Conservation (phyloP, 2,113 vertebrate species). For the Lagopus muta region DNA sequence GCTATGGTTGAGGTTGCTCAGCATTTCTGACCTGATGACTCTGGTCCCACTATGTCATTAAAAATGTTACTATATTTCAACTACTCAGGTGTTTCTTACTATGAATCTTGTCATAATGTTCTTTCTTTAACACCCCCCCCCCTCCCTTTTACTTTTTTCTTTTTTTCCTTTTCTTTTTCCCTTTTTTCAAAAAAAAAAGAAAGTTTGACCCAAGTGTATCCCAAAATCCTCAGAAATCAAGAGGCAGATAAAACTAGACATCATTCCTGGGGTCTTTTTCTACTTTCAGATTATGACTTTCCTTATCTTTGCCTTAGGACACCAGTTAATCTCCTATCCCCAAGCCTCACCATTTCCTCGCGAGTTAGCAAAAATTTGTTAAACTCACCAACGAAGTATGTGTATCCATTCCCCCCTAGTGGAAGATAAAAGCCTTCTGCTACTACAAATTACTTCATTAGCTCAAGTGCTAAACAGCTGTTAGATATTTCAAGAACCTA, state of each 20-base stretch:
- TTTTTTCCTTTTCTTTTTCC: not conserved
- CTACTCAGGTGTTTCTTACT: not conserved
- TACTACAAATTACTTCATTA: not conserved
- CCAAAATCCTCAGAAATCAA: not conserved
- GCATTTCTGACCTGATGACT: not conserved
- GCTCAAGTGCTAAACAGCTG: not conserved
- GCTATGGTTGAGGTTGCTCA: not conserved
- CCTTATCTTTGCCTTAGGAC: not conserved
- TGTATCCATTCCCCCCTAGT: slow-evolving; percentile 60
- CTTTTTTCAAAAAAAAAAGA: not conserved
- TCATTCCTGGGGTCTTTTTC: not conserved
- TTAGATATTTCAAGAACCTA: not conserved
- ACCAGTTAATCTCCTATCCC: not conserved
- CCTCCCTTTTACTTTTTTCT: not conserved
- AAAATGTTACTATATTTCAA: not conserved
- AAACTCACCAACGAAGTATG: not conserved
- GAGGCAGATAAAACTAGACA: not conserved
- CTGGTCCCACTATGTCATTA: not conserved
- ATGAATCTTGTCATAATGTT: not conserved
- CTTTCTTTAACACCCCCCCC: not conserved
- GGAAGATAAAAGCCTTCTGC: slow-evolving; percentile 42
- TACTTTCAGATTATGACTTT: not conserved
- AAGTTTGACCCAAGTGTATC: not conserved
- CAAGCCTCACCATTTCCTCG: not conserved
- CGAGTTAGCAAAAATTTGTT: not conserved